Base-by-base conservation (phyloP, 2,888 invertebrate species). In the Epinotia nisella region DNA sequence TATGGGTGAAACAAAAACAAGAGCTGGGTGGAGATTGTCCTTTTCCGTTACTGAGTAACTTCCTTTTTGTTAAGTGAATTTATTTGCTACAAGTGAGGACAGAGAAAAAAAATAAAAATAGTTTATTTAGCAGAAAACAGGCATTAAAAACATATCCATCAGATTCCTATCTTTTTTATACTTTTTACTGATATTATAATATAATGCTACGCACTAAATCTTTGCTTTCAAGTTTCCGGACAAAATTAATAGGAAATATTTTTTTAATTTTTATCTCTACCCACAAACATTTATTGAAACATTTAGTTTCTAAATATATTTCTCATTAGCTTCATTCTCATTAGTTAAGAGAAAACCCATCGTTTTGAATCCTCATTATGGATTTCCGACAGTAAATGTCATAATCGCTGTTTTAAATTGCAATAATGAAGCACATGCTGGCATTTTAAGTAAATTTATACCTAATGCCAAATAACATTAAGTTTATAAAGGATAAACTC, bases 1-100 rank as follows among this genome's bases (percentile, higher is more conserved):
- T 93, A 92, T 93, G 91, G 87, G 85, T 85, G 82, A 86, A 89
- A 92, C 92, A 91, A 91, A 88, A 89, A 89, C 90, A 87, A 87
- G 86, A 85, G 82, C 82, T 86, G 90, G 89, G 89, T 84, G 90
- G 91, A 85, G 86, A 89, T 84, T 79, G 85, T 82, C 87, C 87
- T 86, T 85, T 83, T 82, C 84, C 70, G 73, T 80, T 83, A 83
- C 84, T 82, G 81, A 83, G 82, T 79, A 53, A 68, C 73, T 69
- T 73, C 73, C 64, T 69, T 73, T 69, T 69, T 56, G 64, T 59
- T 62, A 58, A 41, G 39, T 69, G 35, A 68, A 72, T 72, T 72
- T 72, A 72, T 72, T 68, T 68, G 55, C 15, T 72, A 45, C 67
- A 62, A 41, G 10, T 56, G 49, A n/a, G 67, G 67, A 68, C 72